Percentiles rank a stretch among this genome's conserved stretches.
Conservation (phyloP, 2,797 vertebrate species). For the Delichon dasypus region DNA sequence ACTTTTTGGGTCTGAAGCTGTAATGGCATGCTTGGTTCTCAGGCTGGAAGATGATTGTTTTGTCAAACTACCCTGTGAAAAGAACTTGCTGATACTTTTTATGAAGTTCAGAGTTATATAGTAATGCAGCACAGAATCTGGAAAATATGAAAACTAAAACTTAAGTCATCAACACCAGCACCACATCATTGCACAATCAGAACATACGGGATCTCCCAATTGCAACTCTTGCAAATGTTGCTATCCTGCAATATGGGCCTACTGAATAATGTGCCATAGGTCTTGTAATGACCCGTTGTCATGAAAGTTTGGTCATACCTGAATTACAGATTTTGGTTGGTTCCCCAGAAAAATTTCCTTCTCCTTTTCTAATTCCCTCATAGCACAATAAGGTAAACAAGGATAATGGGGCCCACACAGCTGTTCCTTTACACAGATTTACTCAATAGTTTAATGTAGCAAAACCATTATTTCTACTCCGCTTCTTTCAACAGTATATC, state of each 20-base stretch:
- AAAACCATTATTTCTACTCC: not conserved
- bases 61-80: not conserved
- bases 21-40: rapidly evolving
- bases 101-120: not conserved
- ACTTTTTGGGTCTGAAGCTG: not conserved
- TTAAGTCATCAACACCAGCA: not conserved
- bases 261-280: not conserved
- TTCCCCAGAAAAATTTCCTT: not conserved
- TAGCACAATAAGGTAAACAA: not conserved
- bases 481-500: not conserved
- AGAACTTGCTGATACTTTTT: not conserved
- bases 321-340: not conserved
- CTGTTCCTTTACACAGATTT: not conserved
- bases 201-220: not conserved
- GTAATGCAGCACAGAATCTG: not conserved
- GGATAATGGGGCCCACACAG: not conserved
- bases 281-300: not conserved
- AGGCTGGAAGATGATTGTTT: not conserved
- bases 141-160: not conserved
- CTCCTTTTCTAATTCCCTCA: not conserved
- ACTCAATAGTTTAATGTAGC: not conserved
- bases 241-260: not conserved
- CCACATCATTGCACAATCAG: rapidly evolving
- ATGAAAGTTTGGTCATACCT: not conserved
- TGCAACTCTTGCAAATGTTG: not conserved